phyloP scores from a whole-genome alignment of 2,888 invertebrate genomes.

The Callimorpha dominula region DNA sequence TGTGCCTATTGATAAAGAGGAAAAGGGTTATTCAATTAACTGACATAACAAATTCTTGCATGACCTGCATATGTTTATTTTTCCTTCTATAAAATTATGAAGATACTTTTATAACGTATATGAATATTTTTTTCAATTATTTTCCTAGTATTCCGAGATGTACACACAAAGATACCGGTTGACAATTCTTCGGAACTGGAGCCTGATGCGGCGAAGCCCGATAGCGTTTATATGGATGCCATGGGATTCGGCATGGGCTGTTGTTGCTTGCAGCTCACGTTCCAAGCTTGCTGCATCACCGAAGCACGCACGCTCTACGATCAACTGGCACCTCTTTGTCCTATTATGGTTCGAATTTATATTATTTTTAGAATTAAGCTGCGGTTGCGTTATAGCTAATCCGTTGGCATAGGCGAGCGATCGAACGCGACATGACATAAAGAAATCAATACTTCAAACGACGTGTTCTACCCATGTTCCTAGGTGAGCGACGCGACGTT shows the following conservation, averaged over 20 bases:
- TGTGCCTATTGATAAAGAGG: neutral
- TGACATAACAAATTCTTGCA: slow-evolving; percentile 17
- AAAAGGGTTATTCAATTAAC: slow-evolving; percentile 6
- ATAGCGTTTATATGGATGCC: slow-evolving; percentile 99
- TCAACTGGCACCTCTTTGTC: slow-evolving; percentile 98
- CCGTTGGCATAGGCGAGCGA: no score
- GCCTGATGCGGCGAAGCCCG: slow-evolving; percentile 90
- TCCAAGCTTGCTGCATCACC: slow-evolving; percentile 98
- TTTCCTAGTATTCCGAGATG: slow-evolving; percentile 94
- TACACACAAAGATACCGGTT: slow-evolving; percentile 94
- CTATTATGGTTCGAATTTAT: slow-evolving; percentile 92
- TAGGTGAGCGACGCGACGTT: no score
- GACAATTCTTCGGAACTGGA: slow-evolving; percentile 90
- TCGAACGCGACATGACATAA: no score
- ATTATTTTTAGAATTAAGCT: neutral
- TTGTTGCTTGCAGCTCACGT: slow-evolving; percentile 98
- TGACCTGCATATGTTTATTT: slow-evolving; percentile 17
- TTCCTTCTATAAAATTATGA: neutral
- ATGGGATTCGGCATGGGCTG: slow-evolving; percentile 99
- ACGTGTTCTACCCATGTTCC: no score
- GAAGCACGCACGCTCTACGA: slow-evolving; percentile 99
- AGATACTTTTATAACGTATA: neutral
- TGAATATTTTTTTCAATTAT: slow-evolving; percentile 6
- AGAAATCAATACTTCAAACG: no score
- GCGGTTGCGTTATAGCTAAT: neutral